These are phyloP conservation scores for Rhabdophis nuchalis DNA, from an alignment of 2,797 vertebrate genomes.

Conservation along the genomic window DNA sequence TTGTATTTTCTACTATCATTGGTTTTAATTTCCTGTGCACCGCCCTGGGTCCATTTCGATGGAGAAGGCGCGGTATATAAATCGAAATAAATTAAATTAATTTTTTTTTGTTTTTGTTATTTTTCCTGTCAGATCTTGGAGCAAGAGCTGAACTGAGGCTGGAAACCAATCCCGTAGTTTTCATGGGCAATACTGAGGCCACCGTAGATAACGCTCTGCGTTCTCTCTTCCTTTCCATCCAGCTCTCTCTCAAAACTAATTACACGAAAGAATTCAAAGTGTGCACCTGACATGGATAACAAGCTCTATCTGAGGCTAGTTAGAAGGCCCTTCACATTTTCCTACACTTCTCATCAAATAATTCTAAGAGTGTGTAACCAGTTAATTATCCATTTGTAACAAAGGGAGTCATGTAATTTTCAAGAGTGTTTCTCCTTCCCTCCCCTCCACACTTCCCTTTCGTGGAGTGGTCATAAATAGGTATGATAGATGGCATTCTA, in stretches of 20 bases:
- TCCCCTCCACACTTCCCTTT: background rate
- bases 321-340: constrained; percentile 25
- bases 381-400: constrained; percentile 61
- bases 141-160: background rate
- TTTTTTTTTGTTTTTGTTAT: background rate
- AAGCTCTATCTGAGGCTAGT: background rate
- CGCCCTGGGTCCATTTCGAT: no score
- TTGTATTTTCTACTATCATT: no score
- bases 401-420: constrained; percentile 56
- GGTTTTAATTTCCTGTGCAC: no score
- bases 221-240: background rate
- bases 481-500: constrained; percentile 60
- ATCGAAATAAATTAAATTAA: no score
- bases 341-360: constrained; percentile 46
- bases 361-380: constrained; percentile 51
- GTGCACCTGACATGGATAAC: background rate
- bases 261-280: constrained; percentile 12
- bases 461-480: constrained; percentile 49
- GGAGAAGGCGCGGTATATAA: no score
- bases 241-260: background rate
- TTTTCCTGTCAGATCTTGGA: background rate
- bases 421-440: constrained; percentile 41
- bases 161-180: background rate
- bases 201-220: background rate
- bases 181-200: background rate